phyloP scores from a whole-genome alignment of 2,888 invertebrate species.

The Monoplex corrugatus region DNA sequence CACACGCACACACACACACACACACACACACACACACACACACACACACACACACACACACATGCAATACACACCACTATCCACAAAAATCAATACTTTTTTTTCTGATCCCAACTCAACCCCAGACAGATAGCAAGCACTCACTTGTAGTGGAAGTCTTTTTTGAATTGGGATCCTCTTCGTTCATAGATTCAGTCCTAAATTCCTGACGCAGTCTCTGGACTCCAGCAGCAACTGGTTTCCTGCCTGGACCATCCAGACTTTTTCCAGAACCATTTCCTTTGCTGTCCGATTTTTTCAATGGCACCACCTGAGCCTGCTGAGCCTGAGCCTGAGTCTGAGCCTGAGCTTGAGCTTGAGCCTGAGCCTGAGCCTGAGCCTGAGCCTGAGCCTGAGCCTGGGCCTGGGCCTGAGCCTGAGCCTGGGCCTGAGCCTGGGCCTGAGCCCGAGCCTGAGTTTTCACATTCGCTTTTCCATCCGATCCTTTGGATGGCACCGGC shows the following conservation, averaged over 20 bases:
- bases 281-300: background rate
- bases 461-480: no score
- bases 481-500: no score
- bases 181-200: no score
- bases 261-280: background rate
- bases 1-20: no score
- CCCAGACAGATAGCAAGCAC: background rate
- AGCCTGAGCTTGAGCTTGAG: background rate
- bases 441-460: background rate
- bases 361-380: background rate
- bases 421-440: background rate
- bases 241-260: background rate
- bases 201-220: constrained; percentile 20
- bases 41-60: background rate
- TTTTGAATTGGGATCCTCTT: background rate
- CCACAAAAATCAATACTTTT: no score
- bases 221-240: background rate
- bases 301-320: background rate
- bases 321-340: background rate
- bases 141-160: constrained; percentile 41
- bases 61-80: background rate
- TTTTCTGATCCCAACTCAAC: no score
- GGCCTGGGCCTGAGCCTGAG: no score
- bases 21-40: background rate
- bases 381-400: background rate